Base-by-base conservation (phyloP, 2,888 invertebrate genomes). In the Alsophila aescularia region DNA sequence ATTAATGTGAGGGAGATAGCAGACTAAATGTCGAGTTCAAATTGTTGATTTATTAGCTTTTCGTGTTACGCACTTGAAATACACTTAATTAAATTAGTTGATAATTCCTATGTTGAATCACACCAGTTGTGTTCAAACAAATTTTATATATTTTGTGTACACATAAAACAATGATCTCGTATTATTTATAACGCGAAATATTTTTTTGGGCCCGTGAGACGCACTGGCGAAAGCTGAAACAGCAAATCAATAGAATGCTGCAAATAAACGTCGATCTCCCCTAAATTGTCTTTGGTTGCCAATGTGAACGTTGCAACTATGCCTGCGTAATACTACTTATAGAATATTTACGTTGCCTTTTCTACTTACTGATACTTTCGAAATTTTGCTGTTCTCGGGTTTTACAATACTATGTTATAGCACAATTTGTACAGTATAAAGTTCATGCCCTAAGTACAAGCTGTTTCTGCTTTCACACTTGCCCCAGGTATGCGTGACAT, bases 81-180 rank as follows among this genome's bases (percentile, higher is more conserved):
- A 47, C 60, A 44, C 59, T 47, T 66, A 60, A 62, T 52, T 44
- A 60, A 64, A 61, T 60, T 52, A 52, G 63, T 70, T 67, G 60
- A 66, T 69, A 66, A 70, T 49, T 56, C 53, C 42, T 27, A 40
- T 52, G 39, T 56, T 79, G 81, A 78, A 83, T 78, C 80, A 84
- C 86, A 79, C 86, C 88, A 87, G 85, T 83, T 87, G 89, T 89
- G 89, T 88, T 89, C 88, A 83, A 73, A 66, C 58, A 66, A 63
- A 62, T 58, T 60, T 65, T 67, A 58, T 67, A 62, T 62, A 63
- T 51, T 58, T 45, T 56, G 59, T 76, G 77, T 76, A 82, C 79
- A 73, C 75, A 80, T 78, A 79, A 83, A 84, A 82, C 78, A 85
- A 87, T 90, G 90, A 90, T 90, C 90, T 90, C 88, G 87, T 87